Evolutionary conservation across 2,797 vertebrate species (phyloP).

Genomic region (Sebastes cheni): DNA sequence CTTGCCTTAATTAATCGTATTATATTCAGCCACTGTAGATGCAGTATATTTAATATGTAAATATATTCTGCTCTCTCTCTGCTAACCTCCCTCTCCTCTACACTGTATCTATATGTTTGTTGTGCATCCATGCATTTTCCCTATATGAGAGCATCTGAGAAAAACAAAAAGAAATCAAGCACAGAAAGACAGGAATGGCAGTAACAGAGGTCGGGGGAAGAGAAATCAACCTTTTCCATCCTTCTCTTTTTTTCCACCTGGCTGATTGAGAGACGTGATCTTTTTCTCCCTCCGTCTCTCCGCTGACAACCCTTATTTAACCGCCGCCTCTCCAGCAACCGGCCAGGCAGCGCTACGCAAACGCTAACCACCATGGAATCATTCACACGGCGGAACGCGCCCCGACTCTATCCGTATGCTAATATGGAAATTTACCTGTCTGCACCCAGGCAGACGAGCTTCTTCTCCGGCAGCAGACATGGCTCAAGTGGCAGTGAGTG

Average conservation of each 20-base stretch:
- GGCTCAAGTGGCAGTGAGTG: background rate
- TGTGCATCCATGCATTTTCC: background rate
- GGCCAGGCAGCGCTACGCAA: background rate
- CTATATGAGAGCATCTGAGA: background rate
- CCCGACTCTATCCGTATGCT: conserved; percentile 33
- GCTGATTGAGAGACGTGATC: conserved; percentile 55
- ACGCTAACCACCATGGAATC: conserved; percentile 43
- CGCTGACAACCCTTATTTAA: conserved; percentile 29
- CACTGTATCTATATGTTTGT: background rate
- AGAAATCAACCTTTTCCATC: conserved; percentile 21
- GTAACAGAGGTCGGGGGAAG: conserved; percentile 2
- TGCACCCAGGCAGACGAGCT: conserved; percentile 23
- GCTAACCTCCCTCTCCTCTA: background rate
- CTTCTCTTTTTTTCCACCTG: background rate
- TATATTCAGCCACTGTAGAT: background rate
- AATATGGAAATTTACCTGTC: conserved; percentile 42
- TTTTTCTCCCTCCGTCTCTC: conserved; percentile 31
- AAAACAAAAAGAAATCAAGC: background rate
- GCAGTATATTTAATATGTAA: background rate
- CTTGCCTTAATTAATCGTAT: background rate
- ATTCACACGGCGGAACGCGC: conserved; percentile 25
- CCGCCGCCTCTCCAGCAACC: conserved; percentile 15
- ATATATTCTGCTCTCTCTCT: background rate
- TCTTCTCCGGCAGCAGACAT: background rate
- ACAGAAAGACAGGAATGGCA: background rate